These are phyloP conservation scores for Cairina moschata DNA, from an alignment of 2,113 vertebrate species.

Conservation along the genomic window DNA sequence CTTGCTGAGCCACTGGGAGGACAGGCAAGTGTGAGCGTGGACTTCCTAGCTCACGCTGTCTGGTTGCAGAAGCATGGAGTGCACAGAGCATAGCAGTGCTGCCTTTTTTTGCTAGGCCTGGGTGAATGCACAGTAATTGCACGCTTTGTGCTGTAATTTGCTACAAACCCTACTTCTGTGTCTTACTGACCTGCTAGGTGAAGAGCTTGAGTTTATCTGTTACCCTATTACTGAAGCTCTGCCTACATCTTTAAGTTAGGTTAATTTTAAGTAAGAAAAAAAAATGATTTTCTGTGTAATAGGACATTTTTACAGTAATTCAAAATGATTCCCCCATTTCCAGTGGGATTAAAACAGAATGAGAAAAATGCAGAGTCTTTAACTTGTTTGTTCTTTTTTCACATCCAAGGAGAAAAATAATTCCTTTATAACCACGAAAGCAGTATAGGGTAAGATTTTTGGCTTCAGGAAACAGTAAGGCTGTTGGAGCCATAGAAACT, in stretches of 20 bases:
- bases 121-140: accelerated
- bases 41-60: accelerated
- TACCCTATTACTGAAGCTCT: neutral
- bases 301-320: neutral
- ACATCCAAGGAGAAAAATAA: neutral
- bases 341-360: neutral
- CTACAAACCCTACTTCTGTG: neutral
- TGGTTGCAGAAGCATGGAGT: accelerated
- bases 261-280: neutral
- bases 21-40: neutral
- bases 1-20: neutral
- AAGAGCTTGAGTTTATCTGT: neutral
- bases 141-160: accelerated
- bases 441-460: neutral
- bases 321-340: accelerated
- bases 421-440: neutral
- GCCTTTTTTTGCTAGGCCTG: neutral
- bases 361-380: neutral
- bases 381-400: neutral
- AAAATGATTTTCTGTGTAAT: neutral
- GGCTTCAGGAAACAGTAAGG: neutral
- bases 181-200: neutral
- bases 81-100: accelerated
- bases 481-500: neutral
- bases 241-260: neutral